phyloP scores from a whole-genome alignment of 2,888 invertebrate species.

The Melanchra persicariae region DNA sequence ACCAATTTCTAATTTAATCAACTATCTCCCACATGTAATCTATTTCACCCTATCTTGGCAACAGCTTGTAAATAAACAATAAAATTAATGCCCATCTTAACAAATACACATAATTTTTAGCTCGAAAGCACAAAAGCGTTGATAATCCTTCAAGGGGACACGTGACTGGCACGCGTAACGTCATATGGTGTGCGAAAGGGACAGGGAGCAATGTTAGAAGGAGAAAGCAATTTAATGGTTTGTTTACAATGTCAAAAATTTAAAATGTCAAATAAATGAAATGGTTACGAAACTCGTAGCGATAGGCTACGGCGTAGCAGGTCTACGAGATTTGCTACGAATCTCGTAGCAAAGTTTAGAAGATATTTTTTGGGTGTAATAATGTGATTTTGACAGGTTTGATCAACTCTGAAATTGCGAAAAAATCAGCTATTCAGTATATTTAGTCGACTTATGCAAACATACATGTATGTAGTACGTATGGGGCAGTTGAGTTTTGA shows the following conservation, averaged over 20 bases:
- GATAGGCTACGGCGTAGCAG: slow-evolving; percentile 46
- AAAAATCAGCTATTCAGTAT: too few species aligned
- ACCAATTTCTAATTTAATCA: slow-evolving; percentile 32
- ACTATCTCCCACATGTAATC: slow-evolving; percentile 26
- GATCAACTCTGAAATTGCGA: too few species aligned
- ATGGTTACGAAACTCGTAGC: slow-evolving; percentile 15
- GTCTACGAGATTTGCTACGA: slow-evolving; percentile 14
- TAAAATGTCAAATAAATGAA: slow-evolving; percentile 6
- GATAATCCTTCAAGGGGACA: slow-evolving; percentile 75
- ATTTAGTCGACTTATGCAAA: too few species aligned
- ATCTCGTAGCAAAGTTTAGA: slow-evolving; percentile 24
- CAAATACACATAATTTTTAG: slow-evolving; percentile 61
- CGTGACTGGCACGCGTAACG: slow-evolving; percentile 74
- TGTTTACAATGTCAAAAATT: slow-evolving; percentile 47
- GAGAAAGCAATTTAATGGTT: slow-evolving; percentile 31
- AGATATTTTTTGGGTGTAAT: background rate
- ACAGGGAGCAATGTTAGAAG: slow-evolving; percentile 39
- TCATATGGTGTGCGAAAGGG: slow-evolving; percentile 72
- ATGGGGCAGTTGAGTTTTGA: too few species aligned
- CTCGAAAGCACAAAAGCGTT: slow-evolving; percentile 61
- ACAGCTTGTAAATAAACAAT: slow-evolving; percentile 64
- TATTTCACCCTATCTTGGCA: slow-evolving; percentile 5
- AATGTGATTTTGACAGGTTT: too few species aligned
- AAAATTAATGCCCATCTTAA: slow-evolving; percentile 63
- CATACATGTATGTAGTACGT: too few species aligned